Evolutionary conservation across 2,888 invertebrate genomes (phyloP).

Genomic region (Drosophila siamana): DNA sequence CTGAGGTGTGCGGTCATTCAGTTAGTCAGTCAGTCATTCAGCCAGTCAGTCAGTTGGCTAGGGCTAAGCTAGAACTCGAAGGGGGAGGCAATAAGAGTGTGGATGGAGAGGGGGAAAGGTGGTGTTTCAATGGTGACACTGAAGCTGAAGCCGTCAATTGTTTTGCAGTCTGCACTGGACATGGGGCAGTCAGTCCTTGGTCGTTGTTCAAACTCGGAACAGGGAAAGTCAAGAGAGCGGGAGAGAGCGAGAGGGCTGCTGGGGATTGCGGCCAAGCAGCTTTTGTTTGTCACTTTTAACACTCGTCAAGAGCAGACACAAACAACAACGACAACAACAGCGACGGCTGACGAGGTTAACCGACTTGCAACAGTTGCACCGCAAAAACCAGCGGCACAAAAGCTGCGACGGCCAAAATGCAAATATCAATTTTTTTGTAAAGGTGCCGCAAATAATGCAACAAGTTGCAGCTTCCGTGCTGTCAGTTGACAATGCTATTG

Average conservation of each 20-base stretch:
- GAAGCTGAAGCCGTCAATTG: conserved; percentile 57
- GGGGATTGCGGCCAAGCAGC: not conserved
- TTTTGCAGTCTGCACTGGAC: conserved; percentile 51
- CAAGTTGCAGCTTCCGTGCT: conserved; percentile 6
- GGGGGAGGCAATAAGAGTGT: not conserved
- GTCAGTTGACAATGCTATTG: too few species aligned
- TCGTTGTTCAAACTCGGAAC: too few species aligned
- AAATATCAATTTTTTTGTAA: conserved; percentile 4
- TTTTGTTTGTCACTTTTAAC: conserved; percentile 41
- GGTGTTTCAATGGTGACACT: conserved; percentile 42
- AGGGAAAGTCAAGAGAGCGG: too few species aligned
- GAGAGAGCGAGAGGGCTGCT: not conserved
- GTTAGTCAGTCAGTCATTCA: not conserved
- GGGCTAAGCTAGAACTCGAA: not conserved
- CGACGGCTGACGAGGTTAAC: not conserved
- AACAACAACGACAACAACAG: conserved; percentile 21
- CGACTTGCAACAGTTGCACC: conserved; percentile 16
- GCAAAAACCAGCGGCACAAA: too few species aligned
- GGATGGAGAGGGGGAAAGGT: not conserved
- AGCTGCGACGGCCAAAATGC: not conserved
- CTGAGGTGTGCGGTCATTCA: conserved; percentile 39
- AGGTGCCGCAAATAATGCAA: not conserved
- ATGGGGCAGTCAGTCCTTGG: conserved; percentile 19
- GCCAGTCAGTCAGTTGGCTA: not conserved
- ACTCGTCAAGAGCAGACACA: conserved; percentile 25